Evolutionary conservation across 2,888 invertebrate species (phyloP).

Genomic region (Augiades crinisus): DNA sequence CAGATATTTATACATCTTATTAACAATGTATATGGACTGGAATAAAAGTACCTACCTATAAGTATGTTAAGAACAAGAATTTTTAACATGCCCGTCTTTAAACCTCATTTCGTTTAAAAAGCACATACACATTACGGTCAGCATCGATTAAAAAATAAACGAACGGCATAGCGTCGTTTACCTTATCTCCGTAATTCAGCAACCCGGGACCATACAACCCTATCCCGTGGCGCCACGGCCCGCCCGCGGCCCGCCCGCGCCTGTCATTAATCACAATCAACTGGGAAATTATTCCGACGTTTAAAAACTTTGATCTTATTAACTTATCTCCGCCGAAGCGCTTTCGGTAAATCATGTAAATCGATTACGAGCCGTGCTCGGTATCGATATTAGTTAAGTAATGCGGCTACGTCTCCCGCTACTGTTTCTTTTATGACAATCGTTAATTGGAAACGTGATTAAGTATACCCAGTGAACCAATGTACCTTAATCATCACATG

Average conservation of each 20-base stretch:
- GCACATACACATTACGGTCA: background rate
- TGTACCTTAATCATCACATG: too few relatives aligned
- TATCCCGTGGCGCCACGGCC: constrained; percentile 34
- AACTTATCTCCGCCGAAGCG: constrained; percentile 51
- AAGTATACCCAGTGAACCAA: too few relatives aligned
- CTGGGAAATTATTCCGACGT: constrained; percentile 73
- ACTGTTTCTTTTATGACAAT: constrained; percentile 2
- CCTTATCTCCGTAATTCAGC: constrained; percentile 6
- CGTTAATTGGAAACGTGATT: background rate
- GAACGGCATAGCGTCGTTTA: background rate
- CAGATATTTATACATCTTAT: too few relatives aligned
- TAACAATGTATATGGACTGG: too few relatives aligned
- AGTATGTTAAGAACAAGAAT: too few relatives aligned
- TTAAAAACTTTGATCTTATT: constrained; percentile 67
- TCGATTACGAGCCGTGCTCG: constrained; percentile 16
- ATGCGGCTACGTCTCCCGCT: constrained; percentile 6
- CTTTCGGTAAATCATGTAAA: constrained; percentile 31
- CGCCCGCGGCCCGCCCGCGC: constrained; percentile 38
- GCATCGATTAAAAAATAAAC: background rate
- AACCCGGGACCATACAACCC: constrained; percentile 14
- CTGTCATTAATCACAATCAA: constrained; percentile 79
- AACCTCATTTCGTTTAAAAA: too few relatives aligned
- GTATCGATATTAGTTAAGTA: constrained; percentile 20
- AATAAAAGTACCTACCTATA: too few relatives aligned
- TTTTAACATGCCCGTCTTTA: too few relatives aligned